Base-by-base conservation (phyloP, 2,113 vertebrate genomes). In the Mohoua ochrocephala region DNA sequence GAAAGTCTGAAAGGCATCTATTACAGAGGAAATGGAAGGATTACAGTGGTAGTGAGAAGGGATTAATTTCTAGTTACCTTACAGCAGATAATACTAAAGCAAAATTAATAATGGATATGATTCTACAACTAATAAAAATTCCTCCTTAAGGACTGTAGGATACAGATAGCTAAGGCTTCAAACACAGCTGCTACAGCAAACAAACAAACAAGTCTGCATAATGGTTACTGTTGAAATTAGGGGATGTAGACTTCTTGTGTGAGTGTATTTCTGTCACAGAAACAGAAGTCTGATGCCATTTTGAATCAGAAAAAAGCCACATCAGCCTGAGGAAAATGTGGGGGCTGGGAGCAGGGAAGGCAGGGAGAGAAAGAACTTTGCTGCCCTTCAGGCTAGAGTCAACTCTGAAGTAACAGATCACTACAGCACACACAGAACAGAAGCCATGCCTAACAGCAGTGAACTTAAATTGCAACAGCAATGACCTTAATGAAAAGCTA, bases 21-120 rank as follows among this genome's bases (percentile, higher is more conserved):
- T 65, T 91, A 50, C 44, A 70, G 41, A 87, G 21, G 4, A 83
- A 91, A 82, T 50, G 5, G 39, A 82, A 86, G 21, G 53, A 89
- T 89, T 92, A 91, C 14, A 59, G 17, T 54, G 56, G 7, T 31
- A 82, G 57, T 0, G 1, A 91, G 33, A 93, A 75, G 11, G 14
- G 42, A 94, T 91, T 75, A 39, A 57, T 93, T 83, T 67, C 60
- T 85, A 83, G 19, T 88, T 50, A 71, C 61, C 63, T 74, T 74
- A 56, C 9, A 93, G 30, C 2, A 14, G 65, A 73, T 69, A 83
- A 75, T 39, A 68, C 35, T 79, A 76, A 89, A 76, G 7, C 8
- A 26, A 71, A 69, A 77, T 56, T 31, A 41, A 54, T 80, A 49
- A 83, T 4, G 2, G 17, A 53, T 82, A 42, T 44, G 16, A 31